Percentiles rank a stretch among this genome's conserved stretches.
phyloP scores from a whole-genome alignment of 2,113 vertebrate genomes.

The Neolamprologus sp. region DNA sequence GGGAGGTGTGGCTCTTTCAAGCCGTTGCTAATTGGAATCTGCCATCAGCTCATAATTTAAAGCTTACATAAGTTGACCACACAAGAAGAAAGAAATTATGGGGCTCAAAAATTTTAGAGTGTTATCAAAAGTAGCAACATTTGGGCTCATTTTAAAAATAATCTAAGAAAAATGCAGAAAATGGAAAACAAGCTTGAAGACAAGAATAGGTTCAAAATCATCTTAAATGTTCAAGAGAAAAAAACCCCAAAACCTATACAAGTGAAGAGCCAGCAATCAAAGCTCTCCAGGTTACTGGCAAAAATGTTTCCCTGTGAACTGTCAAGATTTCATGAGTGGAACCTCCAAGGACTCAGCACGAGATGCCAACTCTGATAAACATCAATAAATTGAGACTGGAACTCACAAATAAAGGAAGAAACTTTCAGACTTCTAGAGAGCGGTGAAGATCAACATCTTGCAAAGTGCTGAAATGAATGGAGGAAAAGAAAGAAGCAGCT shows the following conservation, averaged over 20 bases:
- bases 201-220: neutral
- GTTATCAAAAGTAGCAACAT: neutral
- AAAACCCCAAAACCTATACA: accelerated
- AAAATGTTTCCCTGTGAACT: neutral
- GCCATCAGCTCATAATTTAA: neutral
- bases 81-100: neutral
- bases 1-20: neutral
- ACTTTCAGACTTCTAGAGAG: neutral
- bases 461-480: neutral
- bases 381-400: neutral
- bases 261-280: neutral
- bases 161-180: neutral
- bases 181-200: neutral
- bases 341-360: neutral
- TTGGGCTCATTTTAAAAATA: neutral
- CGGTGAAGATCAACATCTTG: neutral
- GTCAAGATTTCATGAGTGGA: neutral
- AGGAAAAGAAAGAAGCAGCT: neutral
- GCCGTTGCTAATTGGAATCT: neutral
- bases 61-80: neutral
- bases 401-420: neutral
- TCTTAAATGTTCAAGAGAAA: neutral
- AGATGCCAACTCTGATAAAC: neutral
- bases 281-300: neutral
- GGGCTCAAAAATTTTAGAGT: accelerated